A percentile compares a stretch with the other conserved stretches of the same genome.
Conservation (phyloP, 2,888 invertebrate genomes). For the Troides aeacus region DNA sequence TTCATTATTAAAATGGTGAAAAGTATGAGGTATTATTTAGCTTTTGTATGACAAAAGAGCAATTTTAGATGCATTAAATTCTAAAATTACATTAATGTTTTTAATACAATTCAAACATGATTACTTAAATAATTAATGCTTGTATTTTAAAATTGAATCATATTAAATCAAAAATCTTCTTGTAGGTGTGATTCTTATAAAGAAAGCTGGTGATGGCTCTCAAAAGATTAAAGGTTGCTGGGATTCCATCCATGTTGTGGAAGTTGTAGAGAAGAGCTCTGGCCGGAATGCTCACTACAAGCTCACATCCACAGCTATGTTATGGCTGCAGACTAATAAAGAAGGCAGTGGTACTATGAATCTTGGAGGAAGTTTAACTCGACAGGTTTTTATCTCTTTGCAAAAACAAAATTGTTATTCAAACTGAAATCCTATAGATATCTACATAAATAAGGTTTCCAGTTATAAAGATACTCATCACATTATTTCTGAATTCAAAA, state of each 20-base stretch:
- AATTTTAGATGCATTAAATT: no score
- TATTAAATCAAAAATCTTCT: conserved; percentile 30
- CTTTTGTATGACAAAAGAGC: no score
- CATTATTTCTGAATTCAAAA: no score
- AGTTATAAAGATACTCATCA: no score
- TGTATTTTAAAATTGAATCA: not conserved
- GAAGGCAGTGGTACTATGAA: conserved; percentile 99
- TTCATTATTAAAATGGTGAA: no score
- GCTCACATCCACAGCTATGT: conserved; percentile 98
- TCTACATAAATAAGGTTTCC: not conserved
- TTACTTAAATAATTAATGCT: not conserved
- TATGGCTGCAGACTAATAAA: conserved; percentile 99
- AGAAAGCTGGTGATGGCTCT: conserved; percentile 98
- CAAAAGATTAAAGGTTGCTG: conserved; percentile 99
- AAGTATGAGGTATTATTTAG: no score
- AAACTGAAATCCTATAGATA: not conserved
- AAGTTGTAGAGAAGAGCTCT: conserved; percentile 97
- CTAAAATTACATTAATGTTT: no score
- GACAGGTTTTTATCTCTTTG: conserved; percentile 84
- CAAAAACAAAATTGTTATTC: not conserved
- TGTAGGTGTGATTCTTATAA: conserved; percentile 96
- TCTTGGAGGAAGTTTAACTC: conserved; percentile 97
- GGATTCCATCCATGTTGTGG: conserved; percentile 99
- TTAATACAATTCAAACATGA: not conserved
- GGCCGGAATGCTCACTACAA: conserved; percentile 98